Percentiles rank a stretch among this genome's conserved stretches.
Conservation (phyloP, 2,797 vertebrate species). For the Sebastolobus altivelis region DNA sequence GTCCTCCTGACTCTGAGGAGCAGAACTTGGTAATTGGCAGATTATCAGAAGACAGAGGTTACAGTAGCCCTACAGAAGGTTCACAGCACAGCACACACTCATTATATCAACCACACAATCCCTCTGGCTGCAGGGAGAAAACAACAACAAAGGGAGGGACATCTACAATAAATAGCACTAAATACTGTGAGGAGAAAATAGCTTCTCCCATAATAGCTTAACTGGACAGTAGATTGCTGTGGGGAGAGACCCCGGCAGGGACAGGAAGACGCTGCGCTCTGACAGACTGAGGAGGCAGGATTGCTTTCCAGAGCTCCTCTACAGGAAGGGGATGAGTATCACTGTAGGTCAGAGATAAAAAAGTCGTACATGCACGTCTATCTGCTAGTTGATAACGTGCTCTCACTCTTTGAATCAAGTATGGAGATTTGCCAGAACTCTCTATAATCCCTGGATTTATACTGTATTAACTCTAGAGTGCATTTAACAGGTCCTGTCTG, state of each 20-base stretch:
- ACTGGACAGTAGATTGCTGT: slow-evolving; percentile 26
- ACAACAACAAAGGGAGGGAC: not conserved
- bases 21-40: slow-evolving; percentile 59
- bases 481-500: not conserved
- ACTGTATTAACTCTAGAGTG: not conserved
- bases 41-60: slow-evolving; percentile 63
- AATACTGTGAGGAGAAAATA: slow-evolving; percentile 28
- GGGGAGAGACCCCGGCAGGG: slow-evolving; percentile 32
- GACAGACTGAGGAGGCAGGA: slow-evolving; percentile 30
- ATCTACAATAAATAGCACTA: not conserved
- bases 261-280: slow-evolving; percentile 25
- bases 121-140: not conserved
- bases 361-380: slow-evolving; percentile 10
- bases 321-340: slow-evolving; percentile 21
- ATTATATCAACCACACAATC: not conserved
- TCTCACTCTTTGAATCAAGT: not conserved
- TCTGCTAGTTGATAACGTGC: slow-evolving; percentile 9
- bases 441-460: not conserved
- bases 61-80: slow-evolving; percentile 18
- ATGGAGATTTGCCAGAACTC: not conserved
- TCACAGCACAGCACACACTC: slow-evolving; percentile 14
- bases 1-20: slow-evolving; percentile 40
- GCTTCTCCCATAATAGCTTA: slow-evolving; percentile 20
- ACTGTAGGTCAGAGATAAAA: slow-evolving; percentile 37
- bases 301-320: slow-evolving; percentile 25